Evolutionary conservation across 2,113 vertebrate genomes (phyloP).

Genomic region (Neotoma lepida): DNA sequence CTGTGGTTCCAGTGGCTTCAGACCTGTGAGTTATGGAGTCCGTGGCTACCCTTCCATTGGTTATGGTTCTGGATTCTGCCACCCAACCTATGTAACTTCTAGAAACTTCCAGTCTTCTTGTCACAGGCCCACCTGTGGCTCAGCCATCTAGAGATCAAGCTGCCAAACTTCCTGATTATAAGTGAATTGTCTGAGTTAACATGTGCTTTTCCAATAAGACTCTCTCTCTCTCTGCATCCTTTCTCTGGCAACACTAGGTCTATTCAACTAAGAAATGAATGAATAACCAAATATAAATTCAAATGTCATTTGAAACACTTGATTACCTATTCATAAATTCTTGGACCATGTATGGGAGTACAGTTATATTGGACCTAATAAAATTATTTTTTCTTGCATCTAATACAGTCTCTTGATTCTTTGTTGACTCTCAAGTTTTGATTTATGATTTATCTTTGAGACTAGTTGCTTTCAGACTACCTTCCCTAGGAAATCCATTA

Average conservation of each 20-base stretch:
- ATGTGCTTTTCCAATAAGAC: not conserved
- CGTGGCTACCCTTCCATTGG: not conserved
- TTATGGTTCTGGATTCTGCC: not conserved
- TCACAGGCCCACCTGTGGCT: not conserved
- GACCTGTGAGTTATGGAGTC: not conserved
- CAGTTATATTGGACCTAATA: slow-evolving; percentile 37
- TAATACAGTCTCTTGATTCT: not conserved
- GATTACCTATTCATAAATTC: not conserved
- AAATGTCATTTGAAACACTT: not conserved
- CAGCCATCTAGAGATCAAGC: not conserved
- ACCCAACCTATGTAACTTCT: not conserved
- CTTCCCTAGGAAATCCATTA: not conserved
- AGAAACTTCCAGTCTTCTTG: not conserved
- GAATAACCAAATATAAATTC: not conserved
- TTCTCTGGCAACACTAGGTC: not conserved
- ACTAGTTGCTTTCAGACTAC: not conserved
- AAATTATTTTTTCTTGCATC: slow-evolving; percentile 4
- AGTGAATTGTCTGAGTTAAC: not conserved
- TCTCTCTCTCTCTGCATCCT: not conserved
- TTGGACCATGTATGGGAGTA: not conserved
- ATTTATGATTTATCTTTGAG: not conserved
- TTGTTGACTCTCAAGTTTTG: slow-evolving; percentile 2
- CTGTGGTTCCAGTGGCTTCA: not conserved
- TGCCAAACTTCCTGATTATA: not conserved
- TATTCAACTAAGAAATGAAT: not conserved